A percentile compares a stretch with the other conserved stretches of the same genome.
Evolutionary conservation across 2,888 invertebrate species (phyloP).

Genomic region (Latheticus oryzae): DNA sequence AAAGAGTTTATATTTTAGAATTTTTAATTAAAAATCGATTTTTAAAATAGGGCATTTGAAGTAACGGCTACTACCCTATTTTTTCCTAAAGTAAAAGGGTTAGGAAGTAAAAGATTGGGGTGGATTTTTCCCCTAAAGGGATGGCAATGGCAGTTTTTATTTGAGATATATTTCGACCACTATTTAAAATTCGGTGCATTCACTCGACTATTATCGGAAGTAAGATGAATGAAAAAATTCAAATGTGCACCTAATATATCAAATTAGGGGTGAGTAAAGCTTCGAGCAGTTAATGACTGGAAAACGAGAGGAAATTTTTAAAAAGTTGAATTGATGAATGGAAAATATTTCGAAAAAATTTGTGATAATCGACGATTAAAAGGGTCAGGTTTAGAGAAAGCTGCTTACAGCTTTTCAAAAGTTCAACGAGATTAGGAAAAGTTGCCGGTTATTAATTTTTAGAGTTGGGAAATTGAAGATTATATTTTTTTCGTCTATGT

Average conservation of each 20-base stretch:
- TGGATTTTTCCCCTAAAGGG: slow-evolving; percentile 28
- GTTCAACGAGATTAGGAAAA: slow-evolving; percentile 23
- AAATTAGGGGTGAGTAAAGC: slow-evolving; percentile 38
- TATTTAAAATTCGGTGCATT: slow-evolving; percentile 51
- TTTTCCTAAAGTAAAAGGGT: slow-evolving; percentile 14
- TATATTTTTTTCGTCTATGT: too few relatives aligned
- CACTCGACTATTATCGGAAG: slow-evolving; percentile 54
- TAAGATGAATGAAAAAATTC: slow-evolving; percentile 58
- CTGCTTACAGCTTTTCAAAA: slow-evolving; percentile 32
- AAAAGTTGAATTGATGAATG: slow-evolving; percentile 19
- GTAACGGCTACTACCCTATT: slow-evolving; percentile 14
- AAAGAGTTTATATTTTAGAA: slow-evolving; percentile 15
- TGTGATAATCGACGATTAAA: slow-evolving; percentile 22
- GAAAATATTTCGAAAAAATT: slow-evolving; percentile 22
- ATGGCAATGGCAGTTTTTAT: slow-evolving; percentile 34
- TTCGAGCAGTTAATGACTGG: slow-evolving; percentile 36
- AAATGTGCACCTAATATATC: slow-evolving; percentile 45
- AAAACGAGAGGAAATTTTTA: slow-evolving; percentile 37
- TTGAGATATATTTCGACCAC: slow-evolving; percentile 24
- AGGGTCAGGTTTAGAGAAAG: slow-evolving; percentile 12
- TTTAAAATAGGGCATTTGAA: slow-evolving; percentile 38
- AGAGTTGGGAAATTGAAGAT: too few relatives aligned
- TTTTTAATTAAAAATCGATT: slow-evolving; percentile 41
- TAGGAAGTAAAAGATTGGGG: slow-evolving; percentile 6
- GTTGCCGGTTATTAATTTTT: slow-evolving; percentile 7